These are phyloP conservation scores for Cercopithecus mitis DNA, from an alignment of 2,797 vertebrate species.

Conservation along the genomic window DNA sequence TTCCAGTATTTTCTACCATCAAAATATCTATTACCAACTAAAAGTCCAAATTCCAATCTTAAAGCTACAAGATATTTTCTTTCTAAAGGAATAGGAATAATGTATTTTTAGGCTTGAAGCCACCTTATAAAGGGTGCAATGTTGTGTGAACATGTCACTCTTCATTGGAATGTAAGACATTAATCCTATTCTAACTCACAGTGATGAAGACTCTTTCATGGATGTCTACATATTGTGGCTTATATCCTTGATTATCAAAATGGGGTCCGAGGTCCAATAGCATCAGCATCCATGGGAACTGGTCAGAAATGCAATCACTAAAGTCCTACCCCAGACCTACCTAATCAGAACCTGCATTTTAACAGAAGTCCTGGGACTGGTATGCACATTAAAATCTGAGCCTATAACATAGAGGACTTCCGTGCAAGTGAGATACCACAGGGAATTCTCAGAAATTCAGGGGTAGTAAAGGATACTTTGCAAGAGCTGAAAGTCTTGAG, in stretches of 20 bases:
- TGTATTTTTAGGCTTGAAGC: background rate
- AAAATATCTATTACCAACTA: background rate
- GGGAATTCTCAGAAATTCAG: background rate
- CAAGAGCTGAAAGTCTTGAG: background rate
- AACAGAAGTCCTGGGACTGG: background rate
- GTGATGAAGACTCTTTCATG: accelerated
- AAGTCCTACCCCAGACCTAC: too few species aligned
- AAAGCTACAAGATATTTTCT: background rate
- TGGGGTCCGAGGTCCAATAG: accelerated
- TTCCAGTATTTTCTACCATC: background rate
- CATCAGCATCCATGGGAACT: too few species aligned
- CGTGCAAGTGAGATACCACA: background rate
- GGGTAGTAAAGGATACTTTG: background rate
- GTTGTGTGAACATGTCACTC: background rate
- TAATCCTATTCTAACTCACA: background rate
- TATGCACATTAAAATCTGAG: background rate
- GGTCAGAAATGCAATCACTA: background rate
- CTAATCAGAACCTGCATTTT: background rate
- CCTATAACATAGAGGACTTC: background rate
- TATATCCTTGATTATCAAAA: background rate
- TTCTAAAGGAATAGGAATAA: background rate
- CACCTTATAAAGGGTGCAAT: background rate
- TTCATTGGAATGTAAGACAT: background rate
- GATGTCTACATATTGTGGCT: accelerated
- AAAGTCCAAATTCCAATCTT: background rate